A percentile compares a stretch with the other conserved stretches of the same genome.
These are phyloP conservation scores for Boulengeromyrus knoepffleri DNA, from an alignment of 2,113 vertebrate species.

Conservation along the genomic window DNA sequence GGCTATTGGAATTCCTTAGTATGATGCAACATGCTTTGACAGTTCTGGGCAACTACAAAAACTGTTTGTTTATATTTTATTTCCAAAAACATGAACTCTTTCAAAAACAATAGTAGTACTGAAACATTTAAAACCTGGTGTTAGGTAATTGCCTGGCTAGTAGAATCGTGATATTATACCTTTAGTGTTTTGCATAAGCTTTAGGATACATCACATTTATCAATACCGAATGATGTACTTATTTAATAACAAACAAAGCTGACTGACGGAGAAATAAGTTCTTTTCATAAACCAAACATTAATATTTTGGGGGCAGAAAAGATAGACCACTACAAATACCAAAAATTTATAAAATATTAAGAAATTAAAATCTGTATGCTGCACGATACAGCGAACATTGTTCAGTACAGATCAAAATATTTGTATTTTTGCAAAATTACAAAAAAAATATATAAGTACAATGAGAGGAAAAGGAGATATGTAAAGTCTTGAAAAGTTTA, in stretches of 20 bases:
- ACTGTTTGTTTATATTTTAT: not conserved
- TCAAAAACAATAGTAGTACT: not conserved
- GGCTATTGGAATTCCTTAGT: not conserved
- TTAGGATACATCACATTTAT: not conserved
- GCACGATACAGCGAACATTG: constrained; percentile 27
- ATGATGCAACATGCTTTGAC: not conserved
- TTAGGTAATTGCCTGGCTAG: not conserved
- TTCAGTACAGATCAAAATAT: constrained; percentile 15
- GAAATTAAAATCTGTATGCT: constrained; percentile 42
- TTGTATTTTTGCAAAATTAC: not conserved
- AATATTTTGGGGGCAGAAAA: constrained; percentile 49
- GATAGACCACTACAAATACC: constrained; percentile 35
- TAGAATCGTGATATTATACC: not conserved
- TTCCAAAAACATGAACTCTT: not conserved
- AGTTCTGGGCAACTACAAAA: not conserved
- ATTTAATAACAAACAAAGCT: constrained; percentile 30
- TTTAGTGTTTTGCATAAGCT: not conserved
- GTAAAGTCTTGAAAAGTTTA: constrained; percentile 15
- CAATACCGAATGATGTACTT: not conserved
- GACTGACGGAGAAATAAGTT: constrained; percentile 15
- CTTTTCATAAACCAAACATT: constrained; percentile 47
- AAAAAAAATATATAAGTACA: not conserved
- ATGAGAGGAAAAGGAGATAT: not conserved
- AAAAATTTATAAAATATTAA: constrained; percentile 34
- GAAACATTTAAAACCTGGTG: not conserved